Conservation (phyloP, 2,888 invertebrate genomes). For the Sericinus montela region DNA sequence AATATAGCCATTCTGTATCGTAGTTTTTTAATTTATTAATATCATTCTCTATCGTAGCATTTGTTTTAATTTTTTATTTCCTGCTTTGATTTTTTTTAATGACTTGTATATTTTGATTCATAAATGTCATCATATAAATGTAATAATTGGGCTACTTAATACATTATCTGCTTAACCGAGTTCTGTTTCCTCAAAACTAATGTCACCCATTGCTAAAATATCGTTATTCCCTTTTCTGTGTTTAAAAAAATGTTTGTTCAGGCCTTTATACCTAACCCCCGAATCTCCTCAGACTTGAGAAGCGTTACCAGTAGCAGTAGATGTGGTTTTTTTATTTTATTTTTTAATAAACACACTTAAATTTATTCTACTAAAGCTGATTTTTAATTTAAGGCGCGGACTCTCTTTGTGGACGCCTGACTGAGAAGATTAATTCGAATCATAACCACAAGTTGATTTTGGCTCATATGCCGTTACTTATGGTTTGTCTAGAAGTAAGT, state of each 20-base stretch:
- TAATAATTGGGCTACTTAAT: too few species aligned
- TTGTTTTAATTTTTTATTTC: too few species aligned
- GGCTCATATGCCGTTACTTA: conserved; percentile 96
- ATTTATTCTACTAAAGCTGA: background rate
- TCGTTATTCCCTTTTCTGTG: too few species aligned
- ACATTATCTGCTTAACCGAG: too few species aligned
- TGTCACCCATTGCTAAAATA: too few species aligned
- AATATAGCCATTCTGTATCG: too few species aligned
- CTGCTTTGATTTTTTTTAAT: too few species aligned
- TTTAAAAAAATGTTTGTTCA: background rate
- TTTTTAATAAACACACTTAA: background rate
- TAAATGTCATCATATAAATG: too few species aligned
- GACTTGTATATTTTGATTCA: too few species aligned
- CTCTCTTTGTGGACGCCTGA: conserved; percentile 93
- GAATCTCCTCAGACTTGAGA: background rate
- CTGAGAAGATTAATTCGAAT: conserved; percentile 95
- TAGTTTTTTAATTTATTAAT: too few species aligned
- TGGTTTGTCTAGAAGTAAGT: conserved; percentile 94
- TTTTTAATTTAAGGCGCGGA: conserved; percentile 89
- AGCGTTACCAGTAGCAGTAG: background rate
- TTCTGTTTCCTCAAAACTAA: too few species aligned
- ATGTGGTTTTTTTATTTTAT: background rate
- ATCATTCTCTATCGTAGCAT: too few species aligned
- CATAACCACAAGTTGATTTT: conserved; percentile 94
- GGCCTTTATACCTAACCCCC: background rate